These are phyloP conservation scores for Chaetodon auriga DNA, from an alignment of 2,113 vertebrate species.

Conservation along the genomic window DNA sequence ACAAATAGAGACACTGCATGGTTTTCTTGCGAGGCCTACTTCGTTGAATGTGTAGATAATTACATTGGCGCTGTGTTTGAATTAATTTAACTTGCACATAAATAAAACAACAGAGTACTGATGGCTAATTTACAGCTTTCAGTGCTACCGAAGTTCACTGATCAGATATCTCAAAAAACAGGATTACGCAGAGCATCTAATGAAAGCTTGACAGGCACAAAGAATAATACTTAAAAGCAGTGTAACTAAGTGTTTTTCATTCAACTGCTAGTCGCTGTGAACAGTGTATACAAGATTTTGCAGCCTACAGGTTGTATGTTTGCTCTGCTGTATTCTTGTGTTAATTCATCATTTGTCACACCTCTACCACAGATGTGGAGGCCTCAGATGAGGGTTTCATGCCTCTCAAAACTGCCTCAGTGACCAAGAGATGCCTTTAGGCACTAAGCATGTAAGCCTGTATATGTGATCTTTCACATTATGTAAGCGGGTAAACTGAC, in stretches of 20 bases:
- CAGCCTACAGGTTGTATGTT: conserved; percentile 10
- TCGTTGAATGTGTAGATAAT: neutral
- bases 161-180: conserved; percentile 7
- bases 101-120: neutral
- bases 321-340: neutral
- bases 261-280: neutral
- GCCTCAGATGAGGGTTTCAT: conserved; percentile 15
- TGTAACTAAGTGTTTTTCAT: neutral
- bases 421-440: conserved; percentile 9
- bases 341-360: conserved; percentile 43
- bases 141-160: neutral
- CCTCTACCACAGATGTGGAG: conserved; percentile 11
- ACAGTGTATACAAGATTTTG: neutral
- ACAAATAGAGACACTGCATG: neutral
- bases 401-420: conserved; percentile 25
- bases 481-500: conserved; percentile 31
- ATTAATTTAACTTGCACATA: neutral
- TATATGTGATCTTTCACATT: conserved; percentile 28
- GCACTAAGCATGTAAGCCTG: conserved; percentile 5
- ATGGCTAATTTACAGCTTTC: neutral
- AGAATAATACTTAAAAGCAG: neutral
- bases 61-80: neutral
- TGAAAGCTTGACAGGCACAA: neutral
- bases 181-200: neutral
- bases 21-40: neutral